These are phyloP conservation scores for Petrocephalus microphthalmus DNA, from an alignment of 2,113 vertebrate genomes.

Conservation along the genomic window DNA sequence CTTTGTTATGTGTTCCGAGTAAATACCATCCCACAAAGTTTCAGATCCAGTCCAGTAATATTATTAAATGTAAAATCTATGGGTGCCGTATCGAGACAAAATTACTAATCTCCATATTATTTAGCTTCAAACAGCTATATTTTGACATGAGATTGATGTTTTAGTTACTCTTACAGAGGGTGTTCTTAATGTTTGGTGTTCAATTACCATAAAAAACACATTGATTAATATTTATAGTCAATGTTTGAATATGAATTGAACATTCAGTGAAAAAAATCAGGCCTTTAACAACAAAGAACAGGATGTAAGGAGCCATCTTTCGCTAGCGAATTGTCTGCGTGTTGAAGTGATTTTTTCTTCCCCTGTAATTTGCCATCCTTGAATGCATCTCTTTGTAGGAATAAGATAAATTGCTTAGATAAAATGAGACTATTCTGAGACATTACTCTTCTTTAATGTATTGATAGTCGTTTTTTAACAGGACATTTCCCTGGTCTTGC, in stretches of 20 bases:
- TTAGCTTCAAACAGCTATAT: neutral
- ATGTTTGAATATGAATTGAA: neutral
- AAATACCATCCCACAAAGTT: neutral
- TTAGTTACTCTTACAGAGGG: neutral
- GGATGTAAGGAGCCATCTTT: neutral
- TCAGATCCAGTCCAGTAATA: neutral
- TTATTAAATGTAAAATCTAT: neutral
- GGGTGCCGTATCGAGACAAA: neutral
- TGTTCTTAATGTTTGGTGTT: neutral
- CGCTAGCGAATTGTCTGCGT: neutral
- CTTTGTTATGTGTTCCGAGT: neutral
- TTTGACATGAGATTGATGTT: neutral
- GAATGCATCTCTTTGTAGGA: neutral
- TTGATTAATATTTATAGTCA: neutral
- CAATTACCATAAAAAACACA: neutral
- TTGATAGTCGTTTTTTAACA: neutral
- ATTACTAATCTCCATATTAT: neutral
- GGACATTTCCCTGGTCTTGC: no score
- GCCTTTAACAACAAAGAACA: neutral
- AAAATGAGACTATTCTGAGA: neutral
- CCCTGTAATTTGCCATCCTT: neutral
- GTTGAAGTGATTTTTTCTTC: neutral
- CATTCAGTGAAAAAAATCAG: neutral
- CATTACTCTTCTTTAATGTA: neutral
- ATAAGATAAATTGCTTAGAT: constrained; percentile 6